Percentiles rank a stretch among this genome's conserved stretches.
These are phyloP conservation scores for Aurelia sp. DNA, from an alignment of 30 jellyfish, hydroid and myxozoan genomes.

Conservation along the genomic window DNA sequence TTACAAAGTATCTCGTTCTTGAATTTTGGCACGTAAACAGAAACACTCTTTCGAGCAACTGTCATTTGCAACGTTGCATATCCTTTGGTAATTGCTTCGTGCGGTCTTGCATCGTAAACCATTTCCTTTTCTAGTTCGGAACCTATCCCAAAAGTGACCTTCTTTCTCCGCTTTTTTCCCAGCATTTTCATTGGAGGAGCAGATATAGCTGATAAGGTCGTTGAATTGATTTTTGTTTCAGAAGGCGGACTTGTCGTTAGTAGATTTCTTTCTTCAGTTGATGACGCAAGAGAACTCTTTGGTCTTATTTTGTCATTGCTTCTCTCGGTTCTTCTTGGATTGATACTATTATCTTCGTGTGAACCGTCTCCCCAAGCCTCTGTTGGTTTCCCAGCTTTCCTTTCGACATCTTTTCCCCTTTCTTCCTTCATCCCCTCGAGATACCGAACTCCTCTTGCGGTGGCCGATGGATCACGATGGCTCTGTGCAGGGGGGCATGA, in stretches of 20 bases:
- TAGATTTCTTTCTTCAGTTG: neutral
- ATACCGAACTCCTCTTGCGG: too few species aligned
- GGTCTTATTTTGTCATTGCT: constrained; percentile 12
- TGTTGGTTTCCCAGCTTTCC: neutral
- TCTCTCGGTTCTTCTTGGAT: neutral
- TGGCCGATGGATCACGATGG: too few species aligned
- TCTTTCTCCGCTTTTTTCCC: neutral
- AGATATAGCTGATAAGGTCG: too few species aligned
- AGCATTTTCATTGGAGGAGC: neutral
- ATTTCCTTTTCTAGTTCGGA: constrained; percentile 47
- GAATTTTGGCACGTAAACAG: constrained; percentile 48
- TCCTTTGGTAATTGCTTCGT: constrained; percentile 52
- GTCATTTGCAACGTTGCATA: constrained; percentile 56
- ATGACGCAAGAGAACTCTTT: neutral
- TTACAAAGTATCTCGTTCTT: constrained; percentile 6
- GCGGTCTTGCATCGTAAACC: constrained; percentile 74
- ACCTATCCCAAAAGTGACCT: constrained; percentile 4
- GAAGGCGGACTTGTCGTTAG: neutral
- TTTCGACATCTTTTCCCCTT: too few species aligned
- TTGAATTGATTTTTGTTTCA: neutral
- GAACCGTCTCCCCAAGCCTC: constrained; percentile 27
- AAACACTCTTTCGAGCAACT: constrained; percentile 45
- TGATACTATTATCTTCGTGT: neutral
- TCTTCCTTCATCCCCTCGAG: too few species aligned
- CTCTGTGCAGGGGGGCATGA: too few species aligned